Percentiles rank a stretch among this genome's conserved stretches.
Conservation (phyloP, 1,140 invertebrate species). For the Drosophila prosaltans region DNA sequence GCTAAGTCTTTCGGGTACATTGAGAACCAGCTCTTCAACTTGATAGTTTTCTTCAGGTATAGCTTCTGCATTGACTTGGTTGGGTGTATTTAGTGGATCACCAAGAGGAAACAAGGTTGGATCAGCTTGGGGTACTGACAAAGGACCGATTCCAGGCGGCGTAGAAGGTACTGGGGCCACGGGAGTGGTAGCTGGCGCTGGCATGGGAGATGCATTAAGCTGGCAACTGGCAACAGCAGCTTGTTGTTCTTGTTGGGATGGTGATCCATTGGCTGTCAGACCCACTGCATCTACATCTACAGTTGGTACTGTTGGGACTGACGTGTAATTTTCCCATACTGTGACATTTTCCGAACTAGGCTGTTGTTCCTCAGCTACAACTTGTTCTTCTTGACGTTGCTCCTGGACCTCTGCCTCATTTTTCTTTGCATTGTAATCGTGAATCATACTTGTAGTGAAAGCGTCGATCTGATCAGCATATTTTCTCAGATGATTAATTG, state of each 20-base stretch:
- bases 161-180: not conserved
- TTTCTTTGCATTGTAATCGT: slow-evolving; percentile 40
- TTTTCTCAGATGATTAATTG: slow-evolving; percentile 53
- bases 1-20: slow-evolving; percentile 50
- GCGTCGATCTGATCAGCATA: slow-evolving; percentile 58
- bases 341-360: not conserved
- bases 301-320: not conserved
- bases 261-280: not conserved
- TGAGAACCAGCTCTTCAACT: slow-evolving; percentile 39
- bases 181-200: not conserved
- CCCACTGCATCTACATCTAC: slow-evolving; percentile 42
- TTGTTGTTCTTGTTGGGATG: not conserved
- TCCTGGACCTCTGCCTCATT: not conserved
- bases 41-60: not conserved
- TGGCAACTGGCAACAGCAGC: slow-evolving; percentile 6
- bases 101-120: not conserved
- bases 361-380: not conserved
- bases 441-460: slow-evolving; percentile 62
- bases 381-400: not conserved
- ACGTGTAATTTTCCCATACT: slow-evolving; percentile 33
- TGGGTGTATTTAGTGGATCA: not conserved
- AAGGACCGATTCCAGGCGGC: not conserved
- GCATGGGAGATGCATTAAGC: not conserved
- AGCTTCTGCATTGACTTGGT: slow-evolving; percentile 2
- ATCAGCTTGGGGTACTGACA: slow-evolving; percentile 3